Conservation (phyloP, 2,113 vertebrate species). For the Heliornis fulica region DNA sequence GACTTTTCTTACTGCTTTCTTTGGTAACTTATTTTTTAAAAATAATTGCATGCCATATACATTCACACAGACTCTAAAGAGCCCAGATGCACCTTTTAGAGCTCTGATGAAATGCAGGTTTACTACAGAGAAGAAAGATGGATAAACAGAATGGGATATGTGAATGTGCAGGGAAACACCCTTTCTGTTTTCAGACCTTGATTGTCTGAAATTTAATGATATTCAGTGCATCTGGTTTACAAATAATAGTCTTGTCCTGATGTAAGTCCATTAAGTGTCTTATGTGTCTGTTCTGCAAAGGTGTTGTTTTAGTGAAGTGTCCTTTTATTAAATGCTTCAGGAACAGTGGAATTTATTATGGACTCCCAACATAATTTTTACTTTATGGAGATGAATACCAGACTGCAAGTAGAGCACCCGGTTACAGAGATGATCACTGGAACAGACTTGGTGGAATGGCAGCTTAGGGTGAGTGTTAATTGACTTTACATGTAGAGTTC, state of each 20-base stretch:
- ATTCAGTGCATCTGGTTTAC: neutral
- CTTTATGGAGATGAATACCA: constrained; percentile 99
- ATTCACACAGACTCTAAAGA: neutral
- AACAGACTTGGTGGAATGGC: constrained; percentile 98
- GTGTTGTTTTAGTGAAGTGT: neutral
- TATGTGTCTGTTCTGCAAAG: neutral
- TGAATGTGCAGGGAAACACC: neutral
- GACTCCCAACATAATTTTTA: constrained; percentile 95
- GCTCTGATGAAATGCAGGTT: neutral
- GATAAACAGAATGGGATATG: neutral
- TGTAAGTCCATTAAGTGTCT: neutral
- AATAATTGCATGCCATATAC: neutral
- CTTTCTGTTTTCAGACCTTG: neutral
- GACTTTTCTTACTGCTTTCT: neutral
- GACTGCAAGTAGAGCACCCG: constrained; percentile 95
- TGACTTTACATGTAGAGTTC: neutral
- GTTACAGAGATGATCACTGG: constrained; percentile 98
- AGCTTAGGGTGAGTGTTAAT: constrained; percentile 83
- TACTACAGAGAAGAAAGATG: neutral
- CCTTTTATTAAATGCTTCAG: constrained; percentile 65
- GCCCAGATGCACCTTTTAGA: neutral
- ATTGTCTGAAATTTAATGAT: neutral
- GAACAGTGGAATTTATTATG: constrained; percentile 99
- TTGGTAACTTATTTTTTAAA: neutral
- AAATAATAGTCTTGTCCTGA: neutral